These are phyloP conservation scores for Agrypnia vestita DNA, from an alignment of 1,140 invertebrate genomes.

Conservation along the genomic window DNA sequence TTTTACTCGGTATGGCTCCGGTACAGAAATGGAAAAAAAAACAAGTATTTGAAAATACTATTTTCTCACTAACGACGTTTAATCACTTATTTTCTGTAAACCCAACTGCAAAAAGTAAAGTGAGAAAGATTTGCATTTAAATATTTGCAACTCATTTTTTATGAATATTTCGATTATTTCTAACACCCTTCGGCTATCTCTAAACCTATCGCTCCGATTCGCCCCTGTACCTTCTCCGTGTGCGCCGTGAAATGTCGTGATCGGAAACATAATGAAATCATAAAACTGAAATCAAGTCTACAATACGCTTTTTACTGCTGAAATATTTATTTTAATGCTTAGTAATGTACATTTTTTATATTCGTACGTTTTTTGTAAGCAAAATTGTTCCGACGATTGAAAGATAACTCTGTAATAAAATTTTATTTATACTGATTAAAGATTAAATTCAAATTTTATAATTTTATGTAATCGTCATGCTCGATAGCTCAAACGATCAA, in stretches of 20 bases:
- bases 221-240: not conserved
- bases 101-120: not conserved
- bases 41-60: too few relatives aligned
- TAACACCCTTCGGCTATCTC: not conserved
- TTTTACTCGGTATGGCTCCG: too few relatives aligned
- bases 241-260: not conserved
- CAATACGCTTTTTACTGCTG: not conserved
- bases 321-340: not conserved
- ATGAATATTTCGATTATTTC: not conserved
- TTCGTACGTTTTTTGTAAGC: not conserved
- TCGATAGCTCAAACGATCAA: not conserved
- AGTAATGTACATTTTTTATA: conserved; percentile 14
- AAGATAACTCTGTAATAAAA: conserved; percentile 1
- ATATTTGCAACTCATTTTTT: not conserved
- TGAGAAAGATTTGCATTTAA: too few relatives aligned
- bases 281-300: not conserved
- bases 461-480: not conserved
- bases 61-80: too few relatives aligned
- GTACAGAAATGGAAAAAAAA: too few relatives aligned
- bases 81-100: too few relatives aligned
- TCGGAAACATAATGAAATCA: conserved; percentile 31
- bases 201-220: not conserved
- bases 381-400: conserved; percentile 7
- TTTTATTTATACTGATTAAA: not conserved
- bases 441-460: not conserved